Percentiles rank a stretch among this genome's conserved stretches.
Conservation (phyloP, 1,140 invertebrate genomes). For the Kradibia gibbosae region DNA sequence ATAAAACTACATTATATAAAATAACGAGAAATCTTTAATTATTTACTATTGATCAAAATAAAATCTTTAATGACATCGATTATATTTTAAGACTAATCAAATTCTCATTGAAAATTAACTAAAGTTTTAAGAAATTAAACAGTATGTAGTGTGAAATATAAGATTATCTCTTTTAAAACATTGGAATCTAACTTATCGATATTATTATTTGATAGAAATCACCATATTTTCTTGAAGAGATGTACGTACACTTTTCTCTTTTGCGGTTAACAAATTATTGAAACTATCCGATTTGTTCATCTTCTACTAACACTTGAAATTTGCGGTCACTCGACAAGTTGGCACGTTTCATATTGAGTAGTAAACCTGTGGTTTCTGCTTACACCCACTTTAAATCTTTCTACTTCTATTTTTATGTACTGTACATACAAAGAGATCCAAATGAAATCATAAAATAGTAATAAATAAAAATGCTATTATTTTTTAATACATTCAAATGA, state of each 20-base stretch:
- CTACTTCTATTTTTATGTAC: background rate
- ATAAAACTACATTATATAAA: no score
- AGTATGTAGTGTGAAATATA: background rate
- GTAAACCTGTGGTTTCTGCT: conserved; percentile 32
- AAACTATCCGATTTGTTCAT: conserved; percentile 31
- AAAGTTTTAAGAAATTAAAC: background rate
- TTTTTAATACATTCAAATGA: background rate
- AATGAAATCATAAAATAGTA: conserved; percentile 2
- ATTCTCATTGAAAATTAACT: background rate
- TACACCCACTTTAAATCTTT: conserved; percentile 22
- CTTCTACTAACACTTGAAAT: conserved; percentile 21
- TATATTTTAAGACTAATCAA: no score
- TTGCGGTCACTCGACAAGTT: conserved; percentile 36
- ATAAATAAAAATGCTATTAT: background rate
- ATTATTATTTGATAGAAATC: background rate
- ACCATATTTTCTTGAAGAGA: background rate
- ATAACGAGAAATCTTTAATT: no score
- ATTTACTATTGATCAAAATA: no score
- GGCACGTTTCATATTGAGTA: conserved; percentile 33
- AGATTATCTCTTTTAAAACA: conserved; percentile 5
- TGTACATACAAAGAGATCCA: background rate
- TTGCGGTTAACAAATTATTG: conserved; percentile 27
- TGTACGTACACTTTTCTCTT: conserved; percentile 31
- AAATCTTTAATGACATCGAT: no score
- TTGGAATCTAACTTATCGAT: background rate